phyloP scores from a whole-genome alignment of 53 echinoderm and acorn worm genomes.

The Astropecten irregularis region DNA sequence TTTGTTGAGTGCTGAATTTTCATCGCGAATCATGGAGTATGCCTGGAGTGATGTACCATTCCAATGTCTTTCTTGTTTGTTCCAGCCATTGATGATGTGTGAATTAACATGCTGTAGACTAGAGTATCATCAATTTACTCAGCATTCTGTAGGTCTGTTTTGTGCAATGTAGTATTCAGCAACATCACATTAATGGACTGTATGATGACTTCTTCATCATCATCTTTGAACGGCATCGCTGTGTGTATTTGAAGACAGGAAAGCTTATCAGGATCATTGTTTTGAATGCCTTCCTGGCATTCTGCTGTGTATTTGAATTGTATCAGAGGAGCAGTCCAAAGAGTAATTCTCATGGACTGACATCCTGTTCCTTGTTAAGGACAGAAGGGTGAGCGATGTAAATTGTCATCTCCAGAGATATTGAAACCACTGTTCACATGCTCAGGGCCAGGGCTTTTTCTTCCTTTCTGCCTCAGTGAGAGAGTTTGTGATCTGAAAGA shows the following conservation, averaged over 20 bases:
- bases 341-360: no score
- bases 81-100: slow-evolving; percentile 33
- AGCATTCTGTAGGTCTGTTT: background rate
- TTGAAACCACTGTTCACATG: slow-evolving; percentile 66
- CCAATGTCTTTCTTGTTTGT: background rate
- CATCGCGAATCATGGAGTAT: slow-evolving; percentile 48
- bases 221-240: no score
- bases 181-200: slow-evolving; percentile 3
- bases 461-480: slow-evolving; percentile 51
- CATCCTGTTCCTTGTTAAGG: no score
- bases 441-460: no score
- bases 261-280: slow-evolving; percentile 50
- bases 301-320: slow-evolving; percentile 63
- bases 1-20: slow-evolving; percentile 31
- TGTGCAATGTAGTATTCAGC: background rate
- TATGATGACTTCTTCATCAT: background rate
- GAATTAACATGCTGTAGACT: slow-evolving; percentile 13
- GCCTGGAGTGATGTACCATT: background rate
- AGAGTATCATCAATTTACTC: slow-evolving; percentile 24
- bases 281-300: slow-evolving; percentile 50
- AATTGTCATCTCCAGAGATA: slow-evolving; percentile 67
- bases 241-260: slow-evolving; percentile 45
- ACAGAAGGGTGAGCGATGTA: slow-evolving; percentile 32
- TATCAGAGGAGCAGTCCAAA: no score
- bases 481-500: slow-evolving; percentile 62